Conservation (phyloP, 2,888 invertebrate species). For the Acleris laterana region DNA sequence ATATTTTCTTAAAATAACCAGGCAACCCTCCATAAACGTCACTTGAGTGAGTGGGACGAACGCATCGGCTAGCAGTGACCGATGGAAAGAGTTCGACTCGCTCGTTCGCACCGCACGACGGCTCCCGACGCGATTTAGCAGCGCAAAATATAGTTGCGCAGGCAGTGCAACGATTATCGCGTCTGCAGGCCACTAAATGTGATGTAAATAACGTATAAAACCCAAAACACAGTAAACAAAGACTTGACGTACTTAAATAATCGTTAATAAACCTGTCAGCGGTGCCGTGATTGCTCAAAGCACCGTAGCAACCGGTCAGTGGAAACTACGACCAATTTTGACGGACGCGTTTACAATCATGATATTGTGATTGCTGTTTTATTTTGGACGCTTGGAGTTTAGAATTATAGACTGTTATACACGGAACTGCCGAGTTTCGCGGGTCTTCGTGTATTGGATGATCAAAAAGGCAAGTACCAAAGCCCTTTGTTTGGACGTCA, state of each 20-base stretch:
- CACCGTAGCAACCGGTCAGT: constrained; percentile 70
- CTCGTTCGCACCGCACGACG: constrained; percentile 31
- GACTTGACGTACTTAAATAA: constrained; percentile 55
- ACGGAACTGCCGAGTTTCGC: constrained; percentile 68
- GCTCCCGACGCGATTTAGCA: constrained; percentile 43
- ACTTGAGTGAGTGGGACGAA: constrained; percentile 61
- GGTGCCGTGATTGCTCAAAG: constrained; percentile 62
- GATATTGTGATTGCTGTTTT: constrained; percentile 65
- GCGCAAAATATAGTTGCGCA: constrained; percentile 78
- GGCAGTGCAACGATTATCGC: constrained; percentile 81
- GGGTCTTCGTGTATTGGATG: constrained; percentile 79
- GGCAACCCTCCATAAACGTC: constrained; percentile 65
- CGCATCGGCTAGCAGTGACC: constrained; percentile 45
- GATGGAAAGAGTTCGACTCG: constrained; percentile 59
- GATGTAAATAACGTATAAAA: constrained; percentile 76
- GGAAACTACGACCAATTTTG: constrained; percentile 73
- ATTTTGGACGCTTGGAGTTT: constrained; percentile 53
- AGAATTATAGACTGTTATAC: constrained; percentile 60
- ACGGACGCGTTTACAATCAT: constrained; percentile 67
- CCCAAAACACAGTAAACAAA: constrained; percentile 67
- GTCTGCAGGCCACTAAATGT: constrained; percentile 76
- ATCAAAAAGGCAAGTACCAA: constrained; percentile 78
- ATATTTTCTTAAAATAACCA: constrained; percentile 35
- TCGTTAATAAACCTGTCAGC: constrained; percentile 44
- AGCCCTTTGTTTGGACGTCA: constrained; percentile 64